Percentiles rank a stretch among this genome's conserved stretches.
phyloP scores from a whole-genome alignment of 1,140 invertebrate species.

The Drosophila tristis region DNA sequence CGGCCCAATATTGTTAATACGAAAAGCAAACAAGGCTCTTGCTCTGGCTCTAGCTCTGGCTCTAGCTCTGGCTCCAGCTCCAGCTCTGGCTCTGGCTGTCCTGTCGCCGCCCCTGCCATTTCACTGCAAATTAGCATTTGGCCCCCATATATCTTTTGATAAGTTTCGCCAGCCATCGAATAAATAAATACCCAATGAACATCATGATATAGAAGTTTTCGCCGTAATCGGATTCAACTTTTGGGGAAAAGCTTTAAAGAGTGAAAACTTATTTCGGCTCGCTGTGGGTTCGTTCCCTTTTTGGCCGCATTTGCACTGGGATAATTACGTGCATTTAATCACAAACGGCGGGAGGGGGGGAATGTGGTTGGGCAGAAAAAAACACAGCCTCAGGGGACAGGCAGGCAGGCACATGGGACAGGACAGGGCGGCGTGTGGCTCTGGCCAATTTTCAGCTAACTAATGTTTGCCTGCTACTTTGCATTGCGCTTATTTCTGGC shows the following conservation, averaged over 20 bases:
- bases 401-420: too few relatives aligned
- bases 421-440: neutral
- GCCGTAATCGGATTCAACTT: conserved; percentile 10
- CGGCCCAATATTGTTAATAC: conserved; percentile 55
- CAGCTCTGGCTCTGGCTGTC: too few relatives aligned
- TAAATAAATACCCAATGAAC: conserved; percentile 27
- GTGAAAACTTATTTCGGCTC: conserved; percentile 23
- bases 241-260: neutral
- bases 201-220: conserved; percentile 10
- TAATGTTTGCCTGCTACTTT: conserved; percentile 63
- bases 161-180: conserved; percentile 37
- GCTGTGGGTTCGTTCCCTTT: neutral
- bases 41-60: too few relatives aligned
- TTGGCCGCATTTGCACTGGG: conserved; percentile 40
- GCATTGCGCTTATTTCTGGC: conserved; percentile 50
- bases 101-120: conserved; percentile 1
- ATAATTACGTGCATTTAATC: conserved; percentile 70
- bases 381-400: too few relatives aligned
- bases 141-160: conserved; percentile 36
- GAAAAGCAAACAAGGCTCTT: conserved; percentile 45
- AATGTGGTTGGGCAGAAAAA: too few relatives aligned
- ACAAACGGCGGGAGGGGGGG: conserved; percentile 37
- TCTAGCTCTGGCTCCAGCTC: too few relatives aligned
- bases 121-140: conserved; percentile 2
- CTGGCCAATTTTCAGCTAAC: conserved; percentile 67